Conservation (phyloP, 2,888 invertebrate genomes). For the Diadegma fenestrale region DNA sequence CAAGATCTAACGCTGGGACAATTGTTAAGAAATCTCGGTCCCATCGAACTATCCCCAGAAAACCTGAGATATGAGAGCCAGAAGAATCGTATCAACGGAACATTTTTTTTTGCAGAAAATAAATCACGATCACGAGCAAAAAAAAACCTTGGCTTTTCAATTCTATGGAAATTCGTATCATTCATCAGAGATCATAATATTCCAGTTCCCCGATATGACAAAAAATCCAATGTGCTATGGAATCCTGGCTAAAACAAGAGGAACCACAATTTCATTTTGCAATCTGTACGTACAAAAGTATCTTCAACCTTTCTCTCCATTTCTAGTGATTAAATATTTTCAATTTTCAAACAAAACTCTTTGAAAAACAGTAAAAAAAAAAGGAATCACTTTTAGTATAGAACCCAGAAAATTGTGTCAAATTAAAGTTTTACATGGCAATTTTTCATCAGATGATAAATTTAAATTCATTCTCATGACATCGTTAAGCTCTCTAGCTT, state of each 20-base stretch:
- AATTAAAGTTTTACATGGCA: background rate
- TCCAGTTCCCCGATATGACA: no score
- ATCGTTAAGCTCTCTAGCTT: background rate
- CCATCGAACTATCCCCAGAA: background rate
- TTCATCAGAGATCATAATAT: no score
- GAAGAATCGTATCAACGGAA: background rate
- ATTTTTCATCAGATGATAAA: background rate
- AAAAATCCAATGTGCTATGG: background rate
- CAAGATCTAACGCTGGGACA: slow-evolving; percentile 24
- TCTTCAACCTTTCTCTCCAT: background rate
- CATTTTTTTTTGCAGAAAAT: background rate
- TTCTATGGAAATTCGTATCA: background rate
- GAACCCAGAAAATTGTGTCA: background rate
- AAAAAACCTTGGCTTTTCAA: background rate
- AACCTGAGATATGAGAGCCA: background rate
- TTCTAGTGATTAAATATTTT: background rate
- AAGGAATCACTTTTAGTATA: background rate
- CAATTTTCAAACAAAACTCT: background rate
- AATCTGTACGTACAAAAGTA: background rate
- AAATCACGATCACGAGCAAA: background rate
- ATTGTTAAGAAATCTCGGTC: background rate
- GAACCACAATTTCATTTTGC: background rate
- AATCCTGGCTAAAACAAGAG: background rate
- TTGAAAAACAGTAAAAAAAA: background rate
- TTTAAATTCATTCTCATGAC: background rate